Conservation (phyloP, 1,140 invertebrate species). For the Diorhabda carinulata region DNA sequence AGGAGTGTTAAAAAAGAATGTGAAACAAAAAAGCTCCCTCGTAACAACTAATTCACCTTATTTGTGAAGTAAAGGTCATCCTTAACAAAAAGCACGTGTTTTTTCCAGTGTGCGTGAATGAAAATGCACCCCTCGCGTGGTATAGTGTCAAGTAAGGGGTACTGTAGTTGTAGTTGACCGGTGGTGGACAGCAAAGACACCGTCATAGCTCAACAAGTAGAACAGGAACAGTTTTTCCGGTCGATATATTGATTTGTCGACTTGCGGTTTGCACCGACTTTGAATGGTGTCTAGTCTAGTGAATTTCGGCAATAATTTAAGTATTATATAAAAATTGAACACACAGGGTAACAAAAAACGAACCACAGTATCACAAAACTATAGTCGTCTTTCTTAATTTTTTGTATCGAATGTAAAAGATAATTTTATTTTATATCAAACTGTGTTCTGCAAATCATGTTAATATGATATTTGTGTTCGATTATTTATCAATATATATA, state of each 20-base stretch:
- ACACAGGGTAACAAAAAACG: too few species aligned
- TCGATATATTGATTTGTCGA: slow-evolving; percentile 36
- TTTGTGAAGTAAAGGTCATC: slow-evolving; percentile 1
- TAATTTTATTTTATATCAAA: too few species aligned
- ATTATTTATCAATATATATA: too few species aligned
- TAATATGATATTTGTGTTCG: too few species aligned
- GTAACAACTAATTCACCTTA: neutral
- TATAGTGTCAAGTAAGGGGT: slow-evolving; percentile 1
- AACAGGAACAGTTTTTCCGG: slow-evolving; percentile 26
- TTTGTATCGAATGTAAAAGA: too few species aligned
- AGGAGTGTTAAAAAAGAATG: too few species aligned
- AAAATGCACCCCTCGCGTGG: slow-evolving; percentile 11
- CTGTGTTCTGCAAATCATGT: too few species aligned
- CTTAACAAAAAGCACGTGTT: slow-evolving; percentile 8
- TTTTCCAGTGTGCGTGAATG: slow-evolving; percentile 29
- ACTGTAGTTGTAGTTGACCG: slow-evolving; percentile 17
- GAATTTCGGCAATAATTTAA: neutral
- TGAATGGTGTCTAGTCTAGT: neutral
- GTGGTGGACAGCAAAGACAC: slow-evolving; percentile 12
- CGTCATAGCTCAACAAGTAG: slow-evolving; percentile 35
- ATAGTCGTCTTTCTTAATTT: too few species aligned
- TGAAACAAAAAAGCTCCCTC: neutral
- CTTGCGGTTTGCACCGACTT: slow-evolving; percentile 18
- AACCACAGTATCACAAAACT: too few species aligned
- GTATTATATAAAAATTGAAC: too few species aligned